Percentiles rank a stretch among this genome's conserved stretches.
phyloP scores from a whole-genome alignment of 2,888 invertebrate genomes.

The Acleris holmiana region DNA sequence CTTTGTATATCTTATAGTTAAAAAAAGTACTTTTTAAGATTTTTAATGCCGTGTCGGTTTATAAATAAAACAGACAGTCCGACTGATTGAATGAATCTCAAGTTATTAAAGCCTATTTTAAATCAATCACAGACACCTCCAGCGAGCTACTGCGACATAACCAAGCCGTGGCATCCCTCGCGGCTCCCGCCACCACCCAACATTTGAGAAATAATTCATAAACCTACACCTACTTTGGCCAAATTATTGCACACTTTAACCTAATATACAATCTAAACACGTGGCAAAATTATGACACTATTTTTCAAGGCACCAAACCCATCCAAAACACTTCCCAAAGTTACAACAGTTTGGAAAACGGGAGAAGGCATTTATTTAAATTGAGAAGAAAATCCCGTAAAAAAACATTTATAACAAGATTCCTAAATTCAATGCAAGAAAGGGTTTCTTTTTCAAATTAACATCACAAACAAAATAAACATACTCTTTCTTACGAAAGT shows the following conservation, averaged over 20 bases:
- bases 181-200: not conserved
- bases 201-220: constrained; percentile 34
- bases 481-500: not conserved
- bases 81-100: too few species aligned
- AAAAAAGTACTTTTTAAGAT: too few species aligned
- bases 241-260: constrained; percentile 64
- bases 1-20: too few species aligned
- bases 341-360: too few species aligned
- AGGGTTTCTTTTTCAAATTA: not conserved
- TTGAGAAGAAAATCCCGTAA: too few species aligned
- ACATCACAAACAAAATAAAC: constrained; percentile 1
- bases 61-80: too few species aligned
- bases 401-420: too few species aligned
- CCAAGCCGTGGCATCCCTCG: constrained; percentile 18
- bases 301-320: not conserved
- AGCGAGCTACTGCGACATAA: not conserved
- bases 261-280: constrained; percentile 44
- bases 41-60: too few species aligned
- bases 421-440: not conserved
- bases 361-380: too few species aligned
- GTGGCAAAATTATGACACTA: constrained; percentile 30
- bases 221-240: constrained; percentile 61
- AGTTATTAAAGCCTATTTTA: not conserved
- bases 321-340: too few species aligned
- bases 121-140: constrained; percentile 18